phyloP scores from a whole-genome alignment of 2,888 invertebrate genomes.

The Drosophila colorata region DNA sequence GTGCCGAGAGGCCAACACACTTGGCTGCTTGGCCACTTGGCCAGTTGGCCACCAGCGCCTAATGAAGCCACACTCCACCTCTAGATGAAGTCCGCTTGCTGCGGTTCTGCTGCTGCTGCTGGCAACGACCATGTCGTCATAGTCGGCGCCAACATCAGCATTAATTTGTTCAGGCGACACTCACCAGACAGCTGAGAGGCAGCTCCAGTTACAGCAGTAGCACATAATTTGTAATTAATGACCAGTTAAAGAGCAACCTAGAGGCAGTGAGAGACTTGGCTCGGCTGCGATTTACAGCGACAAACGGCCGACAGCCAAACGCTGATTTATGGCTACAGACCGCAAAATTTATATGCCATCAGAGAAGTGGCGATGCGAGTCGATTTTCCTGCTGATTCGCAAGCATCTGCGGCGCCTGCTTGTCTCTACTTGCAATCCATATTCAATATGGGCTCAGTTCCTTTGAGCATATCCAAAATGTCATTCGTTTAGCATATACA shows the following conservation, averaged over 20 bases:
- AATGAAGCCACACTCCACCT: conserved; percentile 71
- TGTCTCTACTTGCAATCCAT: conserved; percentile 62
- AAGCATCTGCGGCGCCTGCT: conserved; percentile 49
- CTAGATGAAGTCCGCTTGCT: conserved; percentile 21
- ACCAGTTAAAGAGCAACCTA: conserved; percentile 76
- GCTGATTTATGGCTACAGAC: conserved; percentile 81
- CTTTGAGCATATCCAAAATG: conserved; percentile 10
- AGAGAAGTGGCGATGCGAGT: conserved; percentile 63
- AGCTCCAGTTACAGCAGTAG: conserved; percentile 41
- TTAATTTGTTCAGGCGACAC: conserved; percentile 78
- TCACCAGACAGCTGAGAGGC: conserved; percentile 62
- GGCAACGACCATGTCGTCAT: conserved; percentile 33
- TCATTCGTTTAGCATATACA: neutral
- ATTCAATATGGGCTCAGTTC: conserved; percentile 44
- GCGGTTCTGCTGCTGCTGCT: conserved; percentile 3
- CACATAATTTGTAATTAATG: conserved; percentile 81
- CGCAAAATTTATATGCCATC: conserved; percentile 82
- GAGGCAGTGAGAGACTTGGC: conserved; percentile 38
- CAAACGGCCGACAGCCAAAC: conserved; percentile 80
- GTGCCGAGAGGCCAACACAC: conserved; percentile 33
- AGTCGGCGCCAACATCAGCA: conserved; percentile 49
- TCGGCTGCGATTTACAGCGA: conserved; percentile 68
- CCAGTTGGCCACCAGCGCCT: conserved; percentile 58
- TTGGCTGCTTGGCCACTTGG: conserved; percentile 45
- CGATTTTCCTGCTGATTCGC: conserved; percentile 41